Base-by-base conservation (phyloP, 2,888 invertebrate species). In the Leptopterna dolabrata region DNA sequence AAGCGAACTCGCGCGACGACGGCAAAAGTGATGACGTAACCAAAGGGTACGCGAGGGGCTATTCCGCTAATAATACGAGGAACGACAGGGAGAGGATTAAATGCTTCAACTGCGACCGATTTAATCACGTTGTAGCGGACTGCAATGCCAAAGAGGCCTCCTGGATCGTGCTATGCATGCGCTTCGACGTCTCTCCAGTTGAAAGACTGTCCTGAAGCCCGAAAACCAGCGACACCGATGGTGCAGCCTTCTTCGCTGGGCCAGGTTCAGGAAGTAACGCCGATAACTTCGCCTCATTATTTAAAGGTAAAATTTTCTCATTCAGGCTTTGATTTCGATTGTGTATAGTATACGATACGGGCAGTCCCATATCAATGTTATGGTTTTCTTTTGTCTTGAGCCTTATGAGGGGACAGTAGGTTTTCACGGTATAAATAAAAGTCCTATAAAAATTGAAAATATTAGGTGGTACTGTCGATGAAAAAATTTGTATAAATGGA, bases 361-460 rank as follows among this genome's bases (percentile, higher is more conserved):
- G 76, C 0, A 73, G 76, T 9, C 85, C 85, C 27, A 84, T 84
- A 19, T 73, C 71, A 0, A 9, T 76, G 27, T 6, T 84, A 19
- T 27, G 43, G n/a, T 36, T 47, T 27, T 88, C 88, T 73, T 90
- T 89, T 80, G 90, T 90, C 63, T 11, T 9, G 4, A 73, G 3
- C 30, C 73, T 73, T 73, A 73, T 36, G 16, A 24, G 14, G 30
- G 16, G 3, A 9, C 7, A 13, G 3, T 16, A 13, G 19, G 19
- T 19, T 73, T 73, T 73, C 13, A 13, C 19, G 73, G 73, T 14
- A 24, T 24, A 13, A 73, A 73, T 73, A 13, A 73, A 13, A 73
- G 73, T 16, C 73, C 29, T 2, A 30, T 73, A 11, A n/a, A n/a
- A n/a, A n/a, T n/a, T n/a, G n/a, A 73, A 73, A 30, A 73, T 73